Percentiles rank a stretch among this genome's conserved stretches.
phyloP scores from a whole-genome alignment of 2,888 invertebrate genomes.

The Papilio gigon region DNA sequence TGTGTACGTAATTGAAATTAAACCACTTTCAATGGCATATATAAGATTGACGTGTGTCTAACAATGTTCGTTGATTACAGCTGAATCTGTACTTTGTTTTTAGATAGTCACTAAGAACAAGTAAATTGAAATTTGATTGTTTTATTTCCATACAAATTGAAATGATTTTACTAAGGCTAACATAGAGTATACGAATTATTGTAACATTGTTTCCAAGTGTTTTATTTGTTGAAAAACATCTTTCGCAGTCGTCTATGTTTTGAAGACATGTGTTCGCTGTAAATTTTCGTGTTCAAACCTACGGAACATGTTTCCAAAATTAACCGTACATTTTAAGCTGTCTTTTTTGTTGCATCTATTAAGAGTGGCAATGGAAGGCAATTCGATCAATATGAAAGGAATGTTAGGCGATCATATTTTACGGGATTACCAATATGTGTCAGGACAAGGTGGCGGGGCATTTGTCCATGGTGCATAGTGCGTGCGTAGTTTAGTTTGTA shows the following conservation, averaged over 20 bases:
- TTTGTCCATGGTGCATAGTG: background rate
- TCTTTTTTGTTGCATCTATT: conserved; percentile 37
- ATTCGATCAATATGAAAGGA: conserved; percentile 45
- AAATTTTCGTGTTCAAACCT: background rate
- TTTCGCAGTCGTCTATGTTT: too few relatives aligned
- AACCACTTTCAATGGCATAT: conserved; percentile 12
- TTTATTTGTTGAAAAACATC: too few relatives aligned
- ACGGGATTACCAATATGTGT: conserved; percentile 52
- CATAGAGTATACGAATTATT: too few relatives aligned
- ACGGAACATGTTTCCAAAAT: conserved; percentile 33
- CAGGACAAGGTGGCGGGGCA: conserved; percentile 32
- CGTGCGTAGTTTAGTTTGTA: background rate
- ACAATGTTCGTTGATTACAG: background rate
- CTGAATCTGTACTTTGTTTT: background rate
- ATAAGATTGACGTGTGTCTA: background rate
- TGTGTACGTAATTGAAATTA: conserved; percentile 21
- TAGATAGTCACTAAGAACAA: too few relatives aligned
- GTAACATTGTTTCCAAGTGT: too few relatives aligned
- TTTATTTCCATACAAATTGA: too few relatives aligned
- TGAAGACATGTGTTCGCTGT: too few relatives aligned
- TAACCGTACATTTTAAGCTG: conserved; percentile 13
- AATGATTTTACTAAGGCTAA: too few relatives aligned
- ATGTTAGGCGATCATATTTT: conserved; percentile 52
- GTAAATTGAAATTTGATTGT: too few relatives aligned
- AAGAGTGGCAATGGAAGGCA: conserved; percentile 44